Base-by-base conservation (phyloP, 1,140 invertebrate genomes). In the Papilio aristodemus region DNA sequence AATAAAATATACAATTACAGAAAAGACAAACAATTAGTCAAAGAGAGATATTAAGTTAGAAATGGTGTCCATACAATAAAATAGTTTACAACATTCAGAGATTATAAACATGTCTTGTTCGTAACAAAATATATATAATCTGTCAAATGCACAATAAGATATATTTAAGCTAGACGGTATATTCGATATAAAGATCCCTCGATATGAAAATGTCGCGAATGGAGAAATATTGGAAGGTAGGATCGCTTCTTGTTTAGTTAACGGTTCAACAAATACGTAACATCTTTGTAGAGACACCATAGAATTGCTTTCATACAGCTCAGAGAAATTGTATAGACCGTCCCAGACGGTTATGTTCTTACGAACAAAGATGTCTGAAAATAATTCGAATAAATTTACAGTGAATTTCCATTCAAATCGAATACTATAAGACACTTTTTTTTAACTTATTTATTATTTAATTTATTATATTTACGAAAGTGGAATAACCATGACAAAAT, bases 191-290 rank as follows among this genome's bases (percentile, higher is more conserved):
- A 43, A 43, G 59, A 17, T 1, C 1, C 19, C 17, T 19, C 22
- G 17, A 25, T 64, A 64, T 64, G 60, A 39, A 41, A 64, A 64
- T 41, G 11, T 64, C 38, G 19, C 39, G 10, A 43, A 11, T 38
- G 13, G 10, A 37, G n/a, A 27, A 14, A 43, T 41, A 41, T 39
- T 25, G 19, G 17, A 62, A 41, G 60, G 38, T 27, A 41, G 13
- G 17, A 39, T 64, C 38, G 37, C n/a, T 50, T 13, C 46, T 22
- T 54, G 60, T 64, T 64, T 41, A 64, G 60, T 64, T 64, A 25
- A 64, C 60, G 60, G 38, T 41, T 64, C 60, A 27, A 64, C 13
- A 43, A 64, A 64, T 41, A 64, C 54, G 54, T 27, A 25, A 57
- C 38, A 43, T 43, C 60, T 64, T 64, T 32, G 37, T 17, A 41